phyloP scores from a whole-genome alignment of 2,113 vertebrate species.

The Turnix velox region DNA sequence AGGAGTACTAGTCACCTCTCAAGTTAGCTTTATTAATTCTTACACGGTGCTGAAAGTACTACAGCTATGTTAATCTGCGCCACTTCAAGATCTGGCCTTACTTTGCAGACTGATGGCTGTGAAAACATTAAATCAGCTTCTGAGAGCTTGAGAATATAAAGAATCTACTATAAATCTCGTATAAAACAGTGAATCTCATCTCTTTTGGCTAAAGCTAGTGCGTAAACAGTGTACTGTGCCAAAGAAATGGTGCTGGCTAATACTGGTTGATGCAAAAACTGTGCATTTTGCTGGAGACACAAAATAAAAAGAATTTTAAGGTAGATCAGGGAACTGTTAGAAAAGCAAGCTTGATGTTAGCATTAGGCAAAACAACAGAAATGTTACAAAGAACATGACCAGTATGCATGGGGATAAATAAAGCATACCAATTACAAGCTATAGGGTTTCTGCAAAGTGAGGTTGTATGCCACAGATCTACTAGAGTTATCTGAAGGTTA shows the following conservation, averaged over 20 bases:
- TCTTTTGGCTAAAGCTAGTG: background rate
- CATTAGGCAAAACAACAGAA: background rate
- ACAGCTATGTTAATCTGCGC: background rate
- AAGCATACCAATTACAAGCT: background rate
- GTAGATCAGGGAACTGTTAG: background rate
- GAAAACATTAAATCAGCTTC: background rate
- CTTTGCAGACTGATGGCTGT: background rate
- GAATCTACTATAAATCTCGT: background rate
- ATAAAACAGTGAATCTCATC: background rate
- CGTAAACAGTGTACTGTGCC: background rate
- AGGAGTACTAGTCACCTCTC: background rate
- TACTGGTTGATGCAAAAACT: background rate
- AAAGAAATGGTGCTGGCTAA: background rate
- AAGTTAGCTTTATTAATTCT: background rate
- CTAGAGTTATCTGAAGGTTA: background rate
- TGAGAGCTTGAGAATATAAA: background rate
- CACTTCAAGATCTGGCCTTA: background rate
- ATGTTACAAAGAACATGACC: fast-evolving
- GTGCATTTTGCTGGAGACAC: background rate
- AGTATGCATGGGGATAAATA: background rate
- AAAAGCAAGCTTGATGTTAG: background rate
- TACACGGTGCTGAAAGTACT: background rate
- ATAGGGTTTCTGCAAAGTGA: background rate
- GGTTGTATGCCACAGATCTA: background rate
- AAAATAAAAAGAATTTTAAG: background rate